phyloP scores from a whole-genome alignment of 2,797 vertebrate genomes.

The Coregonus suidteri region DNA sequence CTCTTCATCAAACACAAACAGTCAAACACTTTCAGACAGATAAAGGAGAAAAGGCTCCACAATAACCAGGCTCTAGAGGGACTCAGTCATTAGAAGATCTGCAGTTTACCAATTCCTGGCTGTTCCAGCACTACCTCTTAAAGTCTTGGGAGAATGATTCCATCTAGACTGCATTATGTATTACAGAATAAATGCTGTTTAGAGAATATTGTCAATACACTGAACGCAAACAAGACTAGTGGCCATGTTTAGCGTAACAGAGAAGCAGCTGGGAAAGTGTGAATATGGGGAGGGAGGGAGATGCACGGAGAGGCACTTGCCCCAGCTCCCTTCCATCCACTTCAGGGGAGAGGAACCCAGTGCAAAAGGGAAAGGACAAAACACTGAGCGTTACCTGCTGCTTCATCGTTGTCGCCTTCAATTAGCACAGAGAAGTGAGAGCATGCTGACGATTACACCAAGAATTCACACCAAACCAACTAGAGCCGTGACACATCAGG shows the following conservation, averaged over 20 bases:
- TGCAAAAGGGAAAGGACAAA: background rate
- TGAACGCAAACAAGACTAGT: background rate
- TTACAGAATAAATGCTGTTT: background rate
- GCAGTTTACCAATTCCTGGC: background rate
- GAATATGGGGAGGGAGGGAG: too few species aligned
- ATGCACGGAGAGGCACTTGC: background rate
- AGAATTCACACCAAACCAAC: background rate
- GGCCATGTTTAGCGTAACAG: background rate
- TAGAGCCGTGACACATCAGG: constrained; percentile 4
- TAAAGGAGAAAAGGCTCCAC: background rate
- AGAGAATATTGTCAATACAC: background rate
- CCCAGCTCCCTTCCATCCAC: background rate
- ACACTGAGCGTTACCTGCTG: background rate
- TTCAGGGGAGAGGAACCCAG: background rate
- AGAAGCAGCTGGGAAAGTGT: background rate
- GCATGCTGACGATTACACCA: constrained; percentile 4
- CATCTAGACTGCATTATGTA: background rate
- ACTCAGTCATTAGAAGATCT: background rate
- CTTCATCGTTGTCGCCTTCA: background rate
- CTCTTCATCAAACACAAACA: constrained; percentile 9
- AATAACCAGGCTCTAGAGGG: background rate
- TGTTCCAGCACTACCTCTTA: background rate
- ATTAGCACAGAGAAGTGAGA: constrained; percentile 13
- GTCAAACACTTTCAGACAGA: constrained; percentile 4
- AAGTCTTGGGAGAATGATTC: background rate